Base-by-base conservation (phyloP, 1,140 invertebrate species). In the Drosophila sp. region DNA sequence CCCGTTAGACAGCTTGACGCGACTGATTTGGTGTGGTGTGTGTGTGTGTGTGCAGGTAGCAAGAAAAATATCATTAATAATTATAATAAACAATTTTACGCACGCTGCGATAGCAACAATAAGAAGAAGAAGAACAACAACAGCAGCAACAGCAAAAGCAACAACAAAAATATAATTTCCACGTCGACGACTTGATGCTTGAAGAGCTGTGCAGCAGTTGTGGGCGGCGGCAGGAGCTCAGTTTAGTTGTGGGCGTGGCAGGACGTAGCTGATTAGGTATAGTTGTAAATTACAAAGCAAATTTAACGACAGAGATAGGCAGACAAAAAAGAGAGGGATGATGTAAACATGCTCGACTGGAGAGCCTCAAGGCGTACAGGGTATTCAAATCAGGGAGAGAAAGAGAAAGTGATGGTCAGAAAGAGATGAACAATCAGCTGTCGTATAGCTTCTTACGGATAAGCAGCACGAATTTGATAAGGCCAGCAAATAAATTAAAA, bases 21-120 rank as follows among this genome's bases (percentile, higher is more conserved):
- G 36, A 40, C 64, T 34, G 25, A 67, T 32, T n/a, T n/a, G n/a
- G 46, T 45, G 29, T 45, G 36, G 32, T 14, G 32, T 16, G 56
- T 50, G 53, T 32, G 46, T 45, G 29, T 45, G 25, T 13, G 29
- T 61, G 45, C 41, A 76, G 63, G 45, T 40, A 58, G 38, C 32
- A 41, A 34, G 32, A 56, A 51, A 40, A 32, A 65, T 64, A 53
- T 78, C 56, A 82, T 80, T 78, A 84, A 86, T 84, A 86, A 74
- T 86, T 72, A 77, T 74, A 75, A 80, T 69, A 78, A 78, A 87
- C 70, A 78, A 86, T 84, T 83, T 74, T 32, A 67, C 57, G 73
- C 80, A 86, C 77, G 76, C 74, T 77, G 43, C 38, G 29, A 57
- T 66, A 34, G 53, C 57, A 53, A 58, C 40, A 43, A 76, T 40